Base-by-base conservation (phyloP, 1,140 invertebrate species). In the Bombus vancouverensis region DNA sequence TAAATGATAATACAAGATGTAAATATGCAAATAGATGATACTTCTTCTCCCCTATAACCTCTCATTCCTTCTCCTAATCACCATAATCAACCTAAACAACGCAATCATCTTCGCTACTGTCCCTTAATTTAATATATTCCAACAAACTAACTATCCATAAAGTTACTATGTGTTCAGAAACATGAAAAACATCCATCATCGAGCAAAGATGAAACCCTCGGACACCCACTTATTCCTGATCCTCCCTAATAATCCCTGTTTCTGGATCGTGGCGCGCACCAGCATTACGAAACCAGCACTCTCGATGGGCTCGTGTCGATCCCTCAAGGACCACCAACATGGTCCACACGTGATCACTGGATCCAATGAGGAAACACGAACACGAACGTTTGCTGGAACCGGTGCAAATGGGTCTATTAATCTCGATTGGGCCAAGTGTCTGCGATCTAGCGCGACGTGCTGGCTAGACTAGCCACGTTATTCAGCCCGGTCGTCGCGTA, bases 381-480 rank as follows among this genome's bases (percentile, higher is more conserved):
- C 32, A 22, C 32, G n/a, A 72, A 59, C 37, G 65, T 71, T 81
- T 47, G 39, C 28, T 81, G 57, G 44, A 53, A 66, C 44, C 70
- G 25, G 12, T 66, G 34, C 57, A 57, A 81, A 74, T 72, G 32
- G 70, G 34, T 66, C 83, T 68, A 81, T 81, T 81, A 85, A 85
- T 81, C 77, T 81, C 68, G 71, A 83, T 83, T 83, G 77, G 53
- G 73, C 76, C 72, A 59, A 68, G 72, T 77, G 37, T 87, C 53
- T 18, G 32, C 57, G 79, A 88, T 88, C 68, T 37, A 53, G 47
- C 68, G n/a, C 73, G 65, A 39, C 65, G 57, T 39, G 77, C n/a
- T 66, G 44, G 75, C 65, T 88, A 87, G 79, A 76, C 88, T 18
- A 76, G 53, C 34, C 73, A 65, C 62, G 65, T 66, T 66, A 66